Evolutionary conservation across 2,797 vertebrate species (phyloP), one percentile per base, ranked within the genome.

Genomic region (Enoplosus armatus): DNA sequence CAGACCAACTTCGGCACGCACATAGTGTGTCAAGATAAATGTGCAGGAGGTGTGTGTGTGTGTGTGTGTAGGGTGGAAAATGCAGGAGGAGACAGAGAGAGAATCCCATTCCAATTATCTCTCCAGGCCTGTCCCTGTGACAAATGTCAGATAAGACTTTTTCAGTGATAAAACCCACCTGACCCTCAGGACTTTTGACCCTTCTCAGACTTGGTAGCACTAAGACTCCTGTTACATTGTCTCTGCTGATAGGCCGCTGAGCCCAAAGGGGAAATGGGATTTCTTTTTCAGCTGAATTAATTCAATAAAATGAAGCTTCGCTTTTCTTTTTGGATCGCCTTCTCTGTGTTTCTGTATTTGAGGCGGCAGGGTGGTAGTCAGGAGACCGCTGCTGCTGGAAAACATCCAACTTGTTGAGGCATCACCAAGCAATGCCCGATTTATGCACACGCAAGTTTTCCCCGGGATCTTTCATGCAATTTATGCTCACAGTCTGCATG

Each of bases 121-220:
- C 77, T 62, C 56, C 60, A 54, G 80, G 74, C 75, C 61, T 71
- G 63, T 90, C 68, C 87, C 59, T 64, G 70, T 88, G 85, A 93
- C 85, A 87, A 88, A 85, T 84, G 84, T 90, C 88, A 91, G 89
- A 92, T 92, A 90, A 92, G 84, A 87, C 87, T 75, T 87, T 76
- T 77, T 63, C 72, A 39, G 63, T 80, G 89, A 91, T 87, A 90
- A 90, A 91, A 88, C 75, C 75, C 74, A 80, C 84, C 83, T 90
- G 87, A 89, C 81, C 80, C 83, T 65, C 37, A 72, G 63, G 84
- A 90, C 82, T 84, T 91, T 75, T 90, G 83, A 89, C 85, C 87
- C 85, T 69, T 72, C 67, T 71, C 64, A 78, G 79, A 84, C 84
- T 82, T 48, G 0, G 76, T 64, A 74, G 82, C 72, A 71, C 70